A percentile compares a stretch with the other conserved stretches of the same genome.
Conservation (phyloP, 2,113 vertebrate species). For the Odobenus rosmarus region DNA sequence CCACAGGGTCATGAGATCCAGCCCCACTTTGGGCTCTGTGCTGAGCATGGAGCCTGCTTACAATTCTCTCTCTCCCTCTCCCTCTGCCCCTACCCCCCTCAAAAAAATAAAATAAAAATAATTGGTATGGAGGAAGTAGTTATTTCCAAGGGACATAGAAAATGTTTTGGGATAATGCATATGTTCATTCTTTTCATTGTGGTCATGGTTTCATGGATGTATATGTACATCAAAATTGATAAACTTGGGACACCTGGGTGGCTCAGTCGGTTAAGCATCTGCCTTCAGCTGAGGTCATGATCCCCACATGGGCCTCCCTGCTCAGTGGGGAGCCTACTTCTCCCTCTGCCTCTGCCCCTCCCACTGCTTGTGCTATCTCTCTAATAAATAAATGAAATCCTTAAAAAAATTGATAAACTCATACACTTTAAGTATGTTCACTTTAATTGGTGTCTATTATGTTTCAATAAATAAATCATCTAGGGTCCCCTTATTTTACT, state of each 20-base stretch:
- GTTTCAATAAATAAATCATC: neutral
- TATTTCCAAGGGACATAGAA: rapidly evolving
- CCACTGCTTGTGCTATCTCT: neutral
- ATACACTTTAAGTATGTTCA: neutral
- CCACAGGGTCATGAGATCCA: neutral
- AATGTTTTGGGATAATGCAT: rapidly evolving
- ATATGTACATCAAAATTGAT: neutral
- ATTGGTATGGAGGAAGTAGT: rapidly evolving
- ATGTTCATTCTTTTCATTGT: neutral
- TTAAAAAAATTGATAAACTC: neutral
- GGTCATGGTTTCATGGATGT: neutral
- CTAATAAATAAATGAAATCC: neutral
- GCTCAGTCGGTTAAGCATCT: neutral
- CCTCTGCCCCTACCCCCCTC: neutral
- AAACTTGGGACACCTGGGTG: neutral
- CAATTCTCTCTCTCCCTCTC: neutral
- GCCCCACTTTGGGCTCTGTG: neutral
- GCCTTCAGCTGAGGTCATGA: neutral
- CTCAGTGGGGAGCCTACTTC: neutral
- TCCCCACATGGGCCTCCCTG: neutral
- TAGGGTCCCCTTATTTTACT: slow-evolving; percentile 20
- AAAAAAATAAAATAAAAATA: neutral
- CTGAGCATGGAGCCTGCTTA: neutral
- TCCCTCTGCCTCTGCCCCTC: neutral
- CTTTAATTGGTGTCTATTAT: neutral